These are phyloP conservation scores for Chrysemys picta DNA, from an alignment of 2,113 vertebrate genomes.

Conservation along the genomic window DNA sequence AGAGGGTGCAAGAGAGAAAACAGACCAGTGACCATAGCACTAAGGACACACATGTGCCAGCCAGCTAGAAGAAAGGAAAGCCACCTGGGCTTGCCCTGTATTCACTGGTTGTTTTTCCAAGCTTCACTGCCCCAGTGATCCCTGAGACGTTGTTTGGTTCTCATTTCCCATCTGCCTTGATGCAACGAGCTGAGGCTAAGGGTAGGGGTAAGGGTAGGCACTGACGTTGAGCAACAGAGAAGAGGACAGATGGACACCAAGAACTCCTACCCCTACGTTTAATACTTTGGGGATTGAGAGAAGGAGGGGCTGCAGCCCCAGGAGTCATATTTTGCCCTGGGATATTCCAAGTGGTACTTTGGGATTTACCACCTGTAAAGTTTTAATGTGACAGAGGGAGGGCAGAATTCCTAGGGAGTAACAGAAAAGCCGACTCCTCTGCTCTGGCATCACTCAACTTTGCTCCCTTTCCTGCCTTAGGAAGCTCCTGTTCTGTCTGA, in stretches of 20 bases:
- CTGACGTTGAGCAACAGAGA: not conserved
- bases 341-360: not conserved
- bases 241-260: not conserved
- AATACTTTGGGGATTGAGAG: not conserved
- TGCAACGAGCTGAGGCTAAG: not conserved
- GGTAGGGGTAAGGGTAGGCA: not conserved
- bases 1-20: conserved; percentile 74
- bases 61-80: not conserved
- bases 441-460: not conserved
- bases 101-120: not conserved
- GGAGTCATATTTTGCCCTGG: not conserved
- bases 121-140: not conserved
- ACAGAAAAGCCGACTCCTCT: not conserved
- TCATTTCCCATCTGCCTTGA: conserved; percentile 2
- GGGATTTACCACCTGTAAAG: not conserved
- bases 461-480: not conserved
- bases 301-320: not conserved
- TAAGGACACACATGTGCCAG: not conserved
- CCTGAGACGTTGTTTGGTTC: not conserved
- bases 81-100: not conserved
- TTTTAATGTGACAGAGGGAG: not conserved
- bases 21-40: conserved; percentile 48
- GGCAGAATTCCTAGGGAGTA: not conserved
- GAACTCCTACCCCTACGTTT: not conserved
- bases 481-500: not conserved